These are phyloP conservation scores for Jaculus jaculus DNA, from an alignment of 2,113 vertebrate species.

Conservation along the genomic window DNA sequence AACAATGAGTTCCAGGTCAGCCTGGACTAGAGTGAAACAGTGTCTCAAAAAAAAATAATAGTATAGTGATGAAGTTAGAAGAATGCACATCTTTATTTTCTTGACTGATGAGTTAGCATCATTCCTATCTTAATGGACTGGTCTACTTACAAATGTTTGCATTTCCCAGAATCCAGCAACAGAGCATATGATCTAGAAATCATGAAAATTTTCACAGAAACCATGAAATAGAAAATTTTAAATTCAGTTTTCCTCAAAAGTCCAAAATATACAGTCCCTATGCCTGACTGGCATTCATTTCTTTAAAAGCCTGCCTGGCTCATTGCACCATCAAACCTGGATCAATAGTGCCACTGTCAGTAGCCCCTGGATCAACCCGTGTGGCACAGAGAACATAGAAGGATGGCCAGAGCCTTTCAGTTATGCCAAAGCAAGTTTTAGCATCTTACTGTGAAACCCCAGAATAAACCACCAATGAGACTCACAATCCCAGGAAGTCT, in stretches of 20 bases:
- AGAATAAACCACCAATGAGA: slow-evolving; percentile 49
- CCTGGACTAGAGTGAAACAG: too few species aligned
- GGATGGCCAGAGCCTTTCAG: neutral
- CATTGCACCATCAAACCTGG: neutral
- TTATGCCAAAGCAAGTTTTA: neutral
- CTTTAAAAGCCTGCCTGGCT: neutral
- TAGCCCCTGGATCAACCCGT: neutral
- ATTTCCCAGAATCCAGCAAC: neutral
- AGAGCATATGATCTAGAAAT: neutral
- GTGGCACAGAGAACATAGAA: neutral
- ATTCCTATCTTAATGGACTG: neutral
- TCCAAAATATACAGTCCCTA: neutral
- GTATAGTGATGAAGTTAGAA: slow-evolving; percentile 34
- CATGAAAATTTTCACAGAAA: neutral
- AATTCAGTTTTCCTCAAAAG: slow-evolving; percentile 24
- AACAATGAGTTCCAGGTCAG: too few species aligned
- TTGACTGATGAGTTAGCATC: neutral
- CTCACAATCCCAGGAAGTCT: slow-evolving; percentile 25
- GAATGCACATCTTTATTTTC: neutral
- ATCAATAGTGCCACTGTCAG: neutral
- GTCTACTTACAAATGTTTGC: neutral
- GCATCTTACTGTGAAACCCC: slow-evolving; percentile 10
- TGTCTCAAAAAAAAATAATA: neutral
- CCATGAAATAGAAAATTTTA: neutral
- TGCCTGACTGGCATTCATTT: neutral